A percentile compares a stretch with the other conserved stretches of the same genome.
phyloP scores from a whole-genome alignment of 2,113 vertebrate species.

The Phyllopteryx taeniolatus region DNA sequence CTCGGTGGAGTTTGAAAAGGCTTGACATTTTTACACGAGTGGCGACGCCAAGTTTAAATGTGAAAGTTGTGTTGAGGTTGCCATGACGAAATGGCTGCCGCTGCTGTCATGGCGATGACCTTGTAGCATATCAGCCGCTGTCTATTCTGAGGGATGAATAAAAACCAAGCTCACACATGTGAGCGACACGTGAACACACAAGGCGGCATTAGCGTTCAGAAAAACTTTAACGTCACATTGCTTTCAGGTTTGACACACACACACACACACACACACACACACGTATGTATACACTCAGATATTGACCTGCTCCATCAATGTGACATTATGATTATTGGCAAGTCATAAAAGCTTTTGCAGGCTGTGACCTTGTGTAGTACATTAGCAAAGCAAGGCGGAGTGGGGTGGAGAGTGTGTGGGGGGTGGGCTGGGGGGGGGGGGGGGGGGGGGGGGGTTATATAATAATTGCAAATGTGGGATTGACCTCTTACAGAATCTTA shows the following conservation, averaged over 20 bases:
- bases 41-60: background rate
- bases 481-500: slow-evolving; percentile 31
- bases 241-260: slow-evolving; percentile 5
- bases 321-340: slow-evolving; percentile 70
- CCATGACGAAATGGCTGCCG: slow-evolving; percentile 23
- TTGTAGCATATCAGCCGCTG: slow-evolving; percentile 27
- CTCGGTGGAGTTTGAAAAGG: background rate
- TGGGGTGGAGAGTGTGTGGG: background rate
- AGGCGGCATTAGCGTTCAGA: slow-evolving; percentile 8
- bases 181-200: background rate
- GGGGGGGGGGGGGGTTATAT: slow-evolving; percentile 11
- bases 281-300: slow-evolving; percentile 31
- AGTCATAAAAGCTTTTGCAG: slow-evolving; percentile 61
- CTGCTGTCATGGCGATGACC: slow-evolving; percentile 44
- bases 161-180: slow-evolving; percentile 12
- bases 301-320: slow-evolving; percentile 63
- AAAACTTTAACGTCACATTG: slow-evolving; percentile 4
- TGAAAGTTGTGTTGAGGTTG: slow-evolving; percentile 4
- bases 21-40: background rate
- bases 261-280: background rate
- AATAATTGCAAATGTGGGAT: slow-evolving; percentile 33
- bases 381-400: slow-evolving; percentile 32
- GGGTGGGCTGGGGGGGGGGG: background rate
- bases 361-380: slow-evolving; percentile 56
- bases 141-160: slow-evolving; percentile 24